Evolutionary conservation across 2,113 vertebrate genomes (phyloP).

Genomic region (Dicerorhinus sumatrensis): DNA sequence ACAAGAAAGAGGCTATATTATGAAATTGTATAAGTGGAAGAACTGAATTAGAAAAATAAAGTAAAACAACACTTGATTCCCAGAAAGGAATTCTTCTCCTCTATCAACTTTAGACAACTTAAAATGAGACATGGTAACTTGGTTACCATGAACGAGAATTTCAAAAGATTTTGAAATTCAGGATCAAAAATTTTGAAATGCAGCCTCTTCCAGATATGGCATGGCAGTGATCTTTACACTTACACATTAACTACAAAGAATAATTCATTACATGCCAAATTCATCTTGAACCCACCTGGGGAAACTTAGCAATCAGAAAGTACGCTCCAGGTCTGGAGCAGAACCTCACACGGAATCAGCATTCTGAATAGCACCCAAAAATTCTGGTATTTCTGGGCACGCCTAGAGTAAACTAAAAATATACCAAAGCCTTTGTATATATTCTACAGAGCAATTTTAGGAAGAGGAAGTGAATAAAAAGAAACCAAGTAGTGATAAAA

Average conservation of each 20-base stretch:
- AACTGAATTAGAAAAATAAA: not conserved
- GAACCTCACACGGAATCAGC: not conserved
- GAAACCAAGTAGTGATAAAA: not conserved
- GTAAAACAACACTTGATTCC: not conserved
- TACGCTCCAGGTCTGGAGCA: not conserved
- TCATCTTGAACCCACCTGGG: not conserved
- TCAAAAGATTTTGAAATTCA: not conserved
- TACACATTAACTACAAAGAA: not conserved
- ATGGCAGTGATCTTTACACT: not conserved
- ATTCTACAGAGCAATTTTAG: not conserved
- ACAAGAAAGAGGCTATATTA: not conserved
- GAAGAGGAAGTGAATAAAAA: not conserved
- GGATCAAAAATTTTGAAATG: too few species aligned
- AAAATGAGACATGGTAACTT: not conserved
- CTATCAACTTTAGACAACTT: not conserved
- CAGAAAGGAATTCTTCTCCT: constrained; percentile 31
- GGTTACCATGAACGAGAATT: not conserved
- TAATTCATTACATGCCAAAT: not conserved
- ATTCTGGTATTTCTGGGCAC: not conserved
- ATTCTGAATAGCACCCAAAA: not conserved
- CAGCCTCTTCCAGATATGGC: not conserved
- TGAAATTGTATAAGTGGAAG: not conserved
- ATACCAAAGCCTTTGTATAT: not conserved
- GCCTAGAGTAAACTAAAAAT: not conserved
- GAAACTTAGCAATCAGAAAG: not conserved